Percentiles rank a stretch among this genome's conserved stretches.
Conservation (phyloP, 2,888 invertebrate species). For the Chloroclystis v-ata region DNA sequence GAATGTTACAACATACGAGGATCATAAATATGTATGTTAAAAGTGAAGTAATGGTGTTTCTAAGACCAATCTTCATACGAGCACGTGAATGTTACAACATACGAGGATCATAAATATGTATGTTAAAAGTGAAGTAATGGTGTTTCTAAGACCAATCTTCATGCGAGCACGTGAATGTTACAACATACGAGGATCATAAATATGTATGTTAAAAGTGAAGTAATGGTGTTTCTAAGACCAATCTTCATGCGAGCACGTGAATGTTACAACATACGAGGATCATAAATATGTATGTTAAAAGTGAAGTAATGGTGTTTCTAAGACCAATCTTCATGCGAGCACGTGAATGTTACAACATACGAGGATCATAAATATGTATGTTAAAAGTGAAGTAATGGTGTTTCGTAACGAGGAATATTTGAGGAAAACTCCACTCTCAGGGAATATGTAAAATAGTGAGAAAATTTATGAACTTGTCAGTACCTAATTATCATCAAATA, state of each 20-base stretch:
- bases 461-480: not conserved
- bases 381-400: constrained; percentile 14
- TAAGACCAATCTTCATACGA: too few species aligned
- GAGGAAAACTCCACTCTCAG: constrained; percentile 10
- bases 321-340: constrained; percentile 8
- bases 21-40: too few species aligned
- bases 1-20: too few species aligned
- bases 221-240: constrained; percentile 18
- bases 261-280: constrained; percentile 19
- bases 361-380: constrained; percentile 24
- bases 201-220: constrained; percentile 19
- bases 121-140: too few species aligned
- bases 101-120: too few species aligned
- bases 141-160: constrained; percentile 12
- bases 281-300: constrained; percentile 24
- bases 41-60: too few species aligned
- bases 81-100: too few species aligned
- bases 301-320: constrained; percentile 18
- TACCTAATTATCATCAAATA: too few species aligned
- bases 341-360: constrained; percentile 19
- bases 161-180: constrained; percentile 15
- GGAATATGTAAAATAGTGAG: constrained; percentile 1
- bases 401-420: constrained; percentile 19
- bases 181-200: constrained; percentile 21
- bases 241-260: constrained; percentile 10